Base-by-base conservation (phyloP, 2,797 vertebrate species). In the Ataeniobius toweri region DNA sequence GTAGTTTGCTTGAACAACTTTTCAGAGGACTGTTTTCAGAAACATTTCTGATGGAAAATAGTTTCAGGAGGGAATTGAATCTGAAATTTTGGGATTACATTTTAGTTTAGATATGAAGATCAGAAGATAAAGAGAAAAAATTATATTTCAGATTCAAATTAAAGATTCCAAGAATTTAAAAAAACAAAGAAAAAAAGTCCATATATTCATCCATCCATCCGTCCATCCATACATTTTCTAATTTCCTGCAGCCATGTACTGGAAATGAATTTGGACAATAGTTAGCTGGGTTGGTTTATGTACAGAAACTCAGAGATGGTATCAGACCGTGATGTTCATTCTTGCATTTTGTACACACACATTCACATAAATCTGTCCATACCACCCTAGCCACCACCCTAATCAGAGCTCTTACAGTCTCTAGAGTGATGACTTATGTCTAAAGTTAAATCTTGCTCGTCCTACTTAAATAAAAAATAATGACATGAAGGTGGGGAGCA, bases 181-280 rank as follows among this genome's bases (percentile, higher is more conserved):
- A 24, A 56, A 24, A n/a, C 55, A 4, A 56, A 44, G 36, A 36
- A 36, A 36, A 36, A 36, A 36, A 36, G 18, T 20, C 51, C 51
- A 55, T 24, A 1, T 22, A 22, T 58, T 24, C 55, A 10, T 26
- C 56, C 55, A 58, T 26, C 56, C 12, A 13, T 59, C n/a, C 56
- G 3, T 14, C 12, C 26, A 14, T 46, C 44, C 36, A 36, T 36
- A 36, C 36, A 56, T n/a, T 56, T 56, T n/a, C 53, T n/a, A 24
- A 56, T 24, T 56, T 56, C 22, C 53, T n/a, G 8, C n/a, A 87
- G 86, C 89, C 82, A 84, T 91, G 89, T 72, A 86, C 81, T 79
- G 83, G 81, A 90, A 91, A 92, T 89, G 79, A 89, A 73, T 89
- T 87, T 87, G 82, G 83, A 88, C 90, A 92, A 88, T 88, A 88